Percentiles rank a stretch among this genome's conserved stretches.
Conservation (phyloP, 1,140 invertebrate species). For the Drosophila burlai region DNA sequence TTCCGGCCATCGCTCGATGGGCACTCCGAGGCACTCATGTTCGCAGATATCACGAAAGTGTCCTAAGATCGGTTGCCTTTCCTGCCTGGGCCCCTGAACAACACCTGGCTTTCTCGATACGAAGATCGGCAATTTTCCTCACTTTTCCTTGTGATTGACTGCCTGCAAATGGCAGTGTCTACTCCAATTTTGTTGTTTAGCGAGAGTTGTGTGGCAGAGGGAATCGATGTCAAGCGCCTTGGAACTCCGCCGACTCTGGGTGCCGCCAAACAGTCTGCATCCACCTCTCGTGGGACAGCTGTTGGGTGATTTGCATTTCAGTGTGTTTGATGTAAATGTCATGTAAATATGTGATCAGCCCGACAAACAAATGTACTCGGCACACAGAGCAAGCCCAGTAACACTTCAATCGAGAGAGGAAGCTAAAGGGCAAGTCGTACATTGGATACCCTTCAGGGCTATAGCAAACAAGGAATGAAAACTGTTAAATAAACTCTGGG, state of each 20-base stretch:
- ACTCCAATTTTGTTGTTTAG: slow-evolving; percentile 62
- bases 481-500: neutral
- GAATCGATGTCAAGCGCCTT: slow-evolving; percentile 48
- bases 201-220: slow-evolving; percentile 27
- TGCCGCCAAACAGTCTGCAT: slow-evolving; percentile 59
- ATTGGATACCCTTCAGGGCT: neutral
- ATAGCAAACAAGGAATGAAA: neutral
- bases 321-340: slow-evolving; percentile 62
- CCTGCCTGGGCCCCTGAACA: slow-evolving; percentile 11
- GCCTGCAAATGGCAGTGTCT: slow-evolving; percentile 43
- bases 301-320: slow-evolving; percentile 60
- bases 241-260: slow-evolving; percentile 27
- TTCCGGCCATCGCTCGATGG: slow-evolving; percentile 46
- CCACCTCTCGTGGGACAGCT: slow-evolving; percentile 28
- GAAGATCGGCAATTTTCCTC: slow-evolving; percentile 42
- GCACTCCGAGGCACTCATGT: slow-evolving; percentile 38
- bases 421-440: neutral
- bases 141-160: slow-evolving; percentile 65
- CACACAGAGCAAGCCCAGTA: slow-evolving; percentile 24
- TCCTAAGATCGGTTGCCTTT: slow-evolving; percentile 31
- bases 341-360: slow-evolving; percentile 64
- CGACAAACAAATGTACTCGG: slow-evolving; percentile 27
- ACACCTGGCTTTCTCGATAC: slow-evolving; percentile 30
- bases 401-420: slow-evolving; percentile 14
- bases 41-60: slow-evolving; percentile 25